A percentile compares a stretch with the other conserved stretches of the same genome.
Evolutionary conservation across 2,888 invertebrate genomes (phyloP).

Genomic region (Nymphalis polychloros): DNA sequence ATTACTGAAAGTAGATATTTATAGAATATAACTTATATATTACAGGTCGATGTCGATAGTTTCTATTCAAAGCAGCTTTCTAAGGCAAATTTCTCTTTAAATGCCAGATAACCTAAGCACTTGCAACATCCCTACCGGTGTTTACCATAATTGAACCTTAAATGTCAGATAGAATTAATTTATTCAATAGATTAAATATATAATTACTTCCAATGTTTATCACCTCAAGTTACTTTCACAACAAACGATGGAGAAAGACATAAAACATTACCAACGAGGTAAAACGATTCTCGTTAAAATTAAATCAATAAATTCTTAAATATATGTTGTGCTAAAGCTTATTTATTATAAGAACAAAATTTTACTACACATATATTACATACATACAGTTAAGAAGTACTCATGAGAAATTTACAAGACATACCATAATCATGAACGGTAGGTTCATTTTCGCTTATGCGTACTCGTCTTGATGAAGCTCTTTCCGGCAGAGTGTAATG

Average conservation of each 20-base stretch:
- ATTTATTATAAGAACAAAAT: too few relatives aligned
- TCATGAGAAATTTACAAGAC: conserved; percentile 42
- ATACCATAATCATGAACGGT: conserved; percentile 74
- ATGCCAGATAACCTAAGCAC: conserved; percentile 45
- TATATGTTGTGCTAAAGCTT: too few relatives aligned
- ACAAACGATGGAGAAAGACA: conserved; percentile 1
- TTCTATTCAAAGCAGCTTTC: conserved; percentile 75
- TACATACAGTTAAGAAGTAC: too few relatives aligned
- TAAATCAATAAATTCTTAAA: too few relatives aligned
- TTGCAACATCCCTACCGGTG: conserved; percentile 37
- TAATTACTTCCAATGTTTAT: conserved; percentile 5
- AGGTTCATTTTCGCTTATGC: conserved; percentile 70
- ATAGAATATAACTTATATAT: conserved; percentile 61
- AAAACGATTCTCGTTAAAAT: neutral
- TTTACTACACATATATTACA: too few relatives aligned
- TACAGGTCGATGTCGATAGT: conserved; percentile 64
- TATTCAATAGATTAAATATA: conserved; percentile 4
- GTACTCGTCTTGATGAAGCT: conserved; percentile 63
- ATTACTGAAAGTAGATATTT: conserved; percentile 61
- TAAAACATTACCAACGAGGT: neutral
- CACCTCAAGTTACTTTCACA: neutral
- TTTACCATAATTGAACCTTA: conserved; percentile 23
- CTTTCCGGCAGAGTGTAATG: conserved; percentile 65
- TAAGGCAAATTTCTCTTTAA: conserved; percentile 62
- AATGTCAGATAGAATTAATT: conserved; percentile 8